Percentiles rank a stretch among this genome's conserved stretches.
phyloP scores from a whole-genome alignment of 2,888 invertebrate species.

The Lasioglossum pauxillum region DNA sequence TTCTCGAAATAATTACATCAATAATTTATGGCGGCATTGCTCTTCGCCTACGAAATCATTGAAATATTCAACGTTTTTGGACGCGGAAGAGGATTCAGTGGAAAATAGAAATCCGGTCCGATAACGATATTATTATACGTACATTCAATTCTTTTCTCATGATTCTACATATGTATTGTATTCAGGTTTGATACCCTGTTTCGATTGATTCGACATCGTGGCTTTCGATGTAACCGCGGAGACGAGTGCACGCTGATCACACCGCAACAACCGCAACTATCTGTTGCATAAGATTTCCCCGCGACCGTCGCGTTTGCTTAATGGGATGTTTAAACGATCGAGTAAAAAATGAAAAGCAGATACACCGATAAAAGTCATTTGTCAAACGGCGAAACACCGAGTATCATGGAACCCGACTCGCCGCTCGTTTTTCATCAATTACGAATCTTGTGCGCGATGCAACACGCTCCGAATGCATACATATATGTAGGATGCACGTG shows the following conservation, averaged over 20 bases:
- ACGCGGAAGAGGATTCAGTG: background rate
- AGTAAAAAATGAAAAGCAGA: slow-evolving; percentile 21
- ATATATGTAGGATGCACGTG: background rate
- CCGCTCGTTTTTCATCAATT: slow-evolving; percentile 13
- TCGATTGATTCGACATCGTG: slow-evolving; percentile 23
- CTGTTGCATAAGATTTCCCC: slow-evolving; percentile 49
- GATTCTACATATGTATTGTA: too few relatives aligned
- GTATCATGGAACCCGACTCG: background rate
- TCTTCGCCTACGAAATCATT: background rate
- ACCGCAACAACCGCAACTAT: slow-evolving; percentile 32
- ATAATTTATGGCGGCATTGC: slow-evolving; percentile 44
- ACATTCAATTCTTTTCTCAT: too few relatives aligned
- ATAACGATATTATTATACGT: background rate
- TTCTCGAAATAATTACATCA: slow-evolving; percentile 46
- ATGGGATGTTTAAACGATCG: slow-evolving; percentile 19
- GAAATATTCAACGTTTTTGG: slow-evolving; percentile 29
- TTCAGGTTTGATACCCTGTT: slow-evolving; percentile 31
- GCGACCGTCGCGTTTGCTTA: background rate
- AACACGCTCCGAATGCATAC: background rate
- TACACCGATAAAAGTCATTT: slow-evolving; percentile 24
- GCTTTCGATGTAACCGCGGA: slow-evolving; percentile 13
- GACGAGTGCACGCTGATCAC: background rate
- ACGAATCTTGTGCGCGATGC: background rate
- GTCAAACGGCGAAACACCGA: slow-evolving; percentile 1
- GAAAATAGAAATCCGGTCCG: background rate